Evolutionary conservation across 2,888 invertebrate genomes (phyloP), one percentile per base, ranked within the genome.

Genomic region (Ceriagrion tenellum): DNA sequence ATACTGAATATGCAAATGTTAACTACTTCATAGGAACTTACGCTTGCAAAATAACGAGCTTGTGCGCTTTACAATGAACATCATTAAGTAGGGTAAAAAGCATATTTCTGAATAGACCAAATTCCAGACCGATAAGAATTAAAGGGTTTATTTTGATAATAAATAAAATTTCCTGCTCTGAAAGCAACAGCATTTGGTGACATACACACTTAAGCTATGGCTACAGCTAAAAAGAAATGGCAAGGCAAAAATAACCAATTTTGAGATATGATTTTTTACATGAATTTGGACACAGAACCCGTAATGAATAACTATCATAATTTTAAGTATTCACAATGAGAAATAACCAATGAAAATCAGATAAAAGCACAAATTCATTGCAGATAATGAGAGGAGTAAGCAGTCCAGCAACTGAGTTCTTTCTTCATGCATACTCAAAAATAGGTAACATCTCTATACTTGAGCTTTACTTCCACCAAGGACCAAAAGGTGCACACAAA

Each of bases 21-120:
- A 93, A 74, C 69, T 47, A 63, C 63, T 47, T 93, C 93, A 93
- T 93, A 93, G 93, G 93, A 93, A 93, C 93, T 93, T 93, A 93
- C 55, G 93, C 93, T 93, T 47, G n/a, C 18, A 69, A 93, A 93
- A 35, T 23, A 93, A 69, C n/a, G 55, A 89, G n/a, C 40, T 69
- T 93, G 93, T 93, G 93, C 93, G 93, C 69, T 93, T 93, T 23
- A 55, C 23, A 69, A 69, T 93, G 12, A 93, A 93, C 69, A 35
- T 91, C 59, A 40, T 40, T 35, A 40, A 69, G 40, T 13, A 93
- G 26, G 47, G 47, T 69, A 59, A 35, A 69, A 93, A 47, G 47
- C 8, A 47, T 81, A 47, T 69, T 69, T 69, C 47, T 26, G 56
- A 81, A 81, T 26, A 69, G 69, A 81, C 30, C 81, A 81, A 81